Conservation (phyloP, 2,797 vertebrate species). For the Danio aesculapii region DNA sequence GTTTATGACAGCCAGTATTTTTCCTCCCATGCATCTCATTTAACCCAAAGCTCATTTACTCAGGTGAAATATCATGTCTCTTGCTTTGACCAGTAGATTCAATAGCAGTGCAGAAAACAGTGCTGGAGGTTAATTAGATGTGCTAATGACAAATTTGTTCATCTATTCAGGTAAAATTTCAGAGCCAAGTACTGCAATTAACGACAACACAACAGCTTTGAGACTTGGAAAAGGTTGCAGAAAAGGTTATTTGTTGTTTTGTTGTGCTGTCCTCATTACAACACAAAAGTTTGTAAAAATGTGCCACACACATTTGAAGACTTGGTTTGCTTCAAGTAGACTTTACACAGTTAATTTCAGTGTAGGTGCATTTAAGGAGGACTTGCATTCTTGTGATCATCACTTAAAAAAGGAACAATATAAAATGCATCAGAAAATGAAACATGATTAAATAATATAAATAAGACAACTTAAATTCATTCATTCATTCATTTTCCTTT, state of each 20-base stretch:
- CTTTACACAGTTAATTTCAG: constrained; percentile 1
- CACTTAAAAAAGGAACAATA: not conserved
- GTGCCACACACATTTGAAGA: not conserved
- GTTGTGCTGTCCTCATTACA: not conserved
- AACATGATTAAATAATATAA: no score
- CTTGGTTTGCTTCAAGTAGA: not conserved
- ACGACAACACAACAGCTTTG: constrained; percentile 7
- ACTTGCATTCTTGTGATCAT: not conserved
- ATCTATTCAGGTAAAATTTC: constrained; percentile 6
- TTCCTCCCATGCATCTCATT: not conserved
- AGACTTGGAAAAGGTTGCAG: constrained; percentile 9
- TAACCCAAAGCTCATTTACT: constrained; percentile 8
- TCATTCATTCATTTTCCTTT: no score
- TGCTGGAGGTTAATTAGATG: not conserved
- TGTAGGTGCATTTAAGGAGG: not conserved
- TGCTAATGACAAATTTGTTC: not conserved
- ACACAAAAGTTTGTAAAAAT: not conserved
- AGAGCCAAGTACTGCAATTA: constrained; percentile 7
- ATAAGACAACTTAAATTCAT: no score
- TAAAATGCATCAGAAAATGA: no score
- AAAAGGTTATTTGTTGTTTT: not conserved
- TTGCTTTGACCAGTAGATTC: not conserved
- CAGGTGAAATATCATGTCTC: not conserved
- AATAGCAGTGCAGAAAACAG: not conserved
- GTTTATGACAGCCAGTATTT: not conserved